These are phyloP conservation scores for Rousettus leschenaultii DNA, from an alignment of 2,113 vertebrate species.

Conservation along the genomic window DNA sequence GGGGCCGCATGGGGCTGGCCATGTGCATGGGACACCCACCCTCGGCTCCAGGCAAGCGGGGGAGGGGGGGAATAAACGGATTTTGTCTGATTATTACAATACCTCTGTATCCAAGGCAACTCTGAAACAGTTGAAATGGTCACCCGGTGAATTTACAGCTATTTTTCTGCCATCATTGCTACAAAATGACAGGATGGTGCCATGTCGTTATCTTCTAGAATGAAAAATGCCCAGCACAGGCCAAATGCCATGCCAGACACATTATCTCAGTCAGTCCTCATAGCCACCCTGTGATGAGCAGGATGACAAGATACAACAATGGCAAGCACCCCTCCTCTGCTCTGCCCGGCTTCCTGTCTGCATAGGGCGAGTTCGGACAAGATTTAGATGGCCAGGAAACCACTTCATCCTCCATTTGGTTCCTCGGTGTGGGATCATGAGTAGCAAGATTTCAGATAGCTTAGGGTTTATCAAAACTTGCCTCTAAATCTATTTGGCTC, in stretches of 20 bases:
- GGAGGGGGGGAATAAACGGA: neutral
- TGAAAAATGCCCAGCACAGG: rapidly evolving
- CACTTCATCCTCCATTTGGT: neutral
- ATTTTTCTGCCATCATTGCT: neutral
- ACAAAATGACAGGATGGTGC: neutral
- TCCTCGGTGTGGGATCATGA: neutral
- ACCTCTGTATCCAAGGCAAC: neutral
- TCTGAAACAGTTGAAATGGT: neutral
- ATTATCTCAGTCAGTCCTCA: rapidly evolving
- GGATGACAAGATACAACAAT: too few species aligned
- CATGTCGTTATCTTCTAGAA: rapidly evolving
- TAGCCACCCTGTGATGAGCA: neutral
- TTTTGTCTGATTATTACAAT: neutral
- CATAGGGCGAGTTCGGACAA: neutral
- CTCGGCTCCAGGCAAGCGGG: neutral
- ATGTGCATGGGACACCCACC: neutral
- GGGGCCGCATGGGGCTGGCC: neutral
- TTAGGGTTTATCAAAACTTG: neutral
- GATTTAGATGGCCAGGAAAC: neutral
- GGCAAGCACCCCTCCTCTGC: neutral
- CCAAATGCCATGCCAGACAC: neutral
- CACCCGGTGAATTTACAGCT: neutral
- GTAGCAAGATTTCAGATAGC: neutral
- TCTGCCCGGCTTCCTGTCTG: rapidly evolving
- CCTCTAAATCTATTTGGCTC: neutral